These are phyloP conservation scores for Drepana falcataria DNA, from an alignment of 2,888 invertebrate genomes.

Conservation along the genomic window DNA sequence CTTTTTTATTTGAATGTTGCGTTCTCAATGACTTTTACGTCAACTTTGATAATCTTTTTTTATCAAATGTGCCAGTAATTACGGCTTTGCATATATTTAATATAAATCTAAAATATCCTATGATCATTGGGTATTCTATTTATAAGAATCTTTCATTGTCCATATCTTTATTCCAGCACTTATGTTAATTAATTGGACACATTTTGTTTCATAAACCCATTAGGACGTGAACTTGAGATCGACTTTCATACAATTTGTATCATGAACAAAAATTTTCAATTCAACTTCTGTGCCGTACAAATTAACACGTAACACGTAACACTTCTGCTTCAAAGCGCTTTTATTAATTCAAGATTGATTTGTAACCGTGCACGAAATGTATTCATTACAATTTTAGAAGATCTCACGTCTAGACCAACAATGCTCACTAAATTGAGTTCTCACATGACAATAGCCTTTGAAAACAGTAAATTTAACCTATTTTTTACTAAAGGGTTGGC, in stretches of 20 bases:
- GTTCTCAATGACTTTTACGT: slow-evolving; percentile 2
- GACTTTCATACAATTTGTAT: no score
- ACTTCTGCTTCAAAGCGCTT: slow-evolving; percentile 11
- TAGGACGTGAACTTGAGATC: no score
- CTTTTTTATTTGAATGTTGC: slow-evolving; percentile 27
- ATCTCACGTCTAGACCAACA: slow-evolving; percentile 52
- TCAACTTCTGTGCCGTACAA: no score
- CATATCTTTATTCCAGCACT: no score
- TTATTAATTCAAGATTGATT: slow-evolving; percentile 20
- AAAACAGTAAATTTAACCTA: slow-evolving; percentile 67
- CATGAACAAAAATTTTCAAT: no score
- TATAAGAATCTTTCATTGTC: no score
- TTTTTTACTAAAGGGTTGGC: slow-evolving; percentile 76
- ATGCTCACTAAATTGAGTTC: slow-evolving; percentile 73
- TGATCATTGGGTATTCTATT: no score
- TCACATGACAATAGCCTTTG: slow-evolving; percentile 71
- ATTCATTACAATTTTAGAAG: slow-evolving; percentile 61
- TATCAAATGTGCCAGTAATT: neutral
- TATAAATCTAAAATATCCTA: no score
- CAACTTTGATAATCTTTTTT: neutral
- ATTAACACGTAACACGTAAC: slow-evolving; percentile 7
- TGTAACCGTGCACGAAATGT: slow-evolving; percentile 41
- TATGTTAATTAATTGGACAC: no score
- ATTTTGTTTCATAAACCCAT: no score
- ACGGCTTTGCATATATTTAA: no score